These are phyloP conservation scores for Chionodraco myersi DNA, from an alignment of 2,113 vertebrate species.

Conservation along the genomic window DNA sequence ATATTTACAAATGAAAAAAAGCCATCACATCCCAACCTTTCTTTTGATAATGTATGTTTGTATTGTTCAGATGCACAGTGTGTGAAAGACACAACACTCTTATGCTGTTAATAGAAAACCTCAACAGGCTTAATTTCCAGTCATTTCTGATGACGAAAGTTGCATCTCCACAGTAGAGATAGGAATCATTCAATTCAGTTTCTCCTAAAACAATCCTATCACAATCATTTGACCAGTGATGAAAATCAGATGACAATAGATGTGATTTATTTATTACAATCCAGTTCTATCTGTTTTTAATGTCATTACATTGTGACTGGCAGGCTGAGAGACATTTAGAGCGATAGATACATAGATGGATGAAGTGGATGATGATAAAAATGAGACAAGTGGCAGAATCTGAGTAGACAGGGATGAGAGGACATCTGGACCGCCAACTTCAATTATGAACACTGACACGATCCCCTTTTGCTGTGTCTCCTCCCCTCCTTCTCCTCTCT, in stretches of 20 bases:
- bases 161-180: conserved; percentile 14
- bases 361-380: conserved; percentile 23
- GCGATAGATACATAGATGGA: background rate
- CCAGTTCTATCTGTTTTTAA: background rate
- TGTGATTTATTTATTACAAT: background rate
- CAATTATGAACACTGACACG: conserved; percentile 66
- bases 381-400: conserved; percentile 51
- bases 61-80: conserved; percentile 8
- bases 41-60: background rate
- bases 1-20: background rate
- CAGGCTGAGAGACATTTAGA: background rate
- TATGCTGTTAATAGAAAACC: background rate
- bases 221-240: conserved; percentile 14
- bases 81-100: conserved; percentile 6
- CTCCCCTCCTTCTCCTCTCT: conserved; percentile 22
- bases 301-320: background rate
- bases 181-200: conserved; percentile 15
- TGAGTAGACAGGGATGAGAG: conserved; percentile 45
- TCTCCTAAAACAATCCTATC: background rate
- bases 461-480: conserved; percentile 27
- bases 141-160: background rate
- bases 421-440: conserved; percentile 70
- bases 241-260: conserved; percentile 8
- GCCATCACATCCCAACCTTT: background rate
- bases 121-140: conserved; percentile 1